These are phyloP conservation scores for Pandemis corylana DNA, from an alignment of 2,888 invertebrate species.

Conservation along the genomic window DNA sequence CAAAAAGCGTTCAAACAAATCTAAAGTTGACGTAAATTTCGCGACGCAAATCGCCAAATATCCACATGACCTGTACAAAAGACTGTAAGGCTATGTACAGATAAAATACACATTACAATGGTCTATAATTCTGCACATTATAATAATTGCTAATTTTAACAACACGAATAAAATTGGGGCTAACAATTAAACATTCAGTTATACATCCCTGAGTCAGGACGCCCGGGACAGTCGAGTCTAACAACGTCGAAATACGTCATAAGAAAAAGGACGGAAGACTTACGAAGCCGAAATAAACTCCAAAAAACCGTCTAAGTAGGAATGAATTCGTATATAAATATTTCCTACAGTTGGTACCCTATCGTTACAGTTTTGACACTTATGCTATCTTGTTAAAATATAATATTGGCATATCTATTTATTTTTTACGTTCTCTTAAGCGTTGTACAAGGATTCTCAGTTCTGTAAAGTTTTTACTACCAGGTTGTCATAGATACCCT, in stretches of 20 bases:
- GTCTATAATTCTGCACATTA: slow-evolving; percentile 58
- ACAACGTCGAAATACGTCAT: slow-evolving; percentile 52
- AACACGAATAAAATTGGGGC: slow-evolving; percentile 42
- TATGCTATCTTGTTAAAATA: slow-evolving; percentile 58
- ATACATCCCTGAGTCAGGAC: slow-evolving; percentile 46
- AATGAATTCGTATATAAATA: slow-evolving; percentile 61
- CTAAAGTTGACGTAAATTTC: slow-evolving; percentile 49
- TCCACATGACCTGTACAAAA: slow-evolving; percentile 84
- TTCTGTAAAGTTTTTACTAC: slow-evolving; percentile 49
- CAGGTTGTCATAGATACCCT: slow-evolving; percentile 45
- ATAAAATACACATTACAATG: slow-evolving; percentile 55
- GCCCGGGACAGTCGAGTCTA: slow-evolving; percentile 41
- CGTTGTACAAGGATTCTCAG: slow-evolving; percentile 44
- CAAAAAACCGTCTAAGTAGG: slow-evolving; percentile 63
- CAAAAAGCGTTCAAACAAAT: slow-evolving; percentile 63
- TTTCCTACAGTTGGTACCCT: slow-evolving; percentile 73
- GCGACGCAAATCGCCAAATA: slow-evolving; percentile 83
- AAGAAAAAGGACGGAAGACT: slow-evolving; percentile 82
- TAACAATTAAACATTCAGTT: slow-evolving; percentile 37
- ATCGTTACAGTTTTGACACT: slow-evolving; percentile 80
- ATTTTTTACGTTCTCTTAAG: slow-evolving; percentile 46
- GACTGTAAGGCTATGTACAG: slow-evolving; percentile 72
- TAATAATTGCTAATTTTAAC: slow-evolving; percentile 38
- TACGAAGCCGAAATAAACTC: slow-evolving; percentile 71
- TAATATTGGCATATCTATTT: slow-evolving; percentile 52